Evolutionary conservation across 2,888 invertebrate genomes (phyloP), one percentile per base, ranked within the genome.

Genomic region (Macrophya alboannulata): DNA sequence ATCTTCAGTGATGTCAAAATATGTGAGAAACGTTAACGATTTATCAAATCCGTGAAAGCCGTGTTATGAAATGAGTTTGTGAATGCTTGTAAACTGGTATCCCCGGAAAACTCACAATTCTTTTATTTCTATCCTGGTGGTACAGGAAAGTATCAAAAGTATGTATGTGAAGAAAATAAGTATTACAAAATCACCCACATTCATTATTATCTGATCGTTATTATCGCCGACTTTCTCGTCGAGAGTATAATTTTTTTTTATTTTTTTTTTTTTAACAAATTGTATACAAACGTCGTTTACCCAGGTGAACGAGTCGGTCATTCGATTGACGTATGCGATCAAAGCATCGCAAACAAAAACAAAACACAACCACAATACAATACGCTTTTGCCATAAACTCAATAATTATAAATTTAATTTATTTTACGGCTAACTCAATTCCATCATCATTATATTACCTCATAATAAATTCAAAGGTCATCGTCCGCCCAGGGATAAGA

Each of bases 131-230:
- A 86, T 81, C 88, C 79, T 87, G 88, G 87, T 89, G 89, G 88
- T 88, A 87, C 84, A 86, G 87, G 86, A 89, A 89, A 90, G 86
- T 88, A 87, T 90, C 88, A 89, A 90, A 90, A 89, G 90, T 90
- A 84, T 86, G 86, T 85, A 77, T 59, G 55, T 21, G 65, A 12
- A 40, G 9, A 40, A 25, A 21, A 25, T 43, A 3, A n/a, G 21
- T 21, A 31, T 31, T 3, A 31, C 31, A 31, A 31, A 31, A 31
- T n/a, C 37, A 59, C 48, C 12, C 45, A 76, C 31, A 3, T 43
- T 43, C 17, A 40, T 71, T 21, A n/a, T 8, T 79, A 3, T 55
- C 43, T 12, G 31, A 31, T 31, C 31, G 15, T 15, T 77, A 55
- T 77, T 55, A 45, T 77, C 45, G 4, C 12, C n/a, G 55, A 55